phyloP scores from a whole-genome alignment of 2,888 invertebrate species.

The Eupithecia vulgata region DNA sequence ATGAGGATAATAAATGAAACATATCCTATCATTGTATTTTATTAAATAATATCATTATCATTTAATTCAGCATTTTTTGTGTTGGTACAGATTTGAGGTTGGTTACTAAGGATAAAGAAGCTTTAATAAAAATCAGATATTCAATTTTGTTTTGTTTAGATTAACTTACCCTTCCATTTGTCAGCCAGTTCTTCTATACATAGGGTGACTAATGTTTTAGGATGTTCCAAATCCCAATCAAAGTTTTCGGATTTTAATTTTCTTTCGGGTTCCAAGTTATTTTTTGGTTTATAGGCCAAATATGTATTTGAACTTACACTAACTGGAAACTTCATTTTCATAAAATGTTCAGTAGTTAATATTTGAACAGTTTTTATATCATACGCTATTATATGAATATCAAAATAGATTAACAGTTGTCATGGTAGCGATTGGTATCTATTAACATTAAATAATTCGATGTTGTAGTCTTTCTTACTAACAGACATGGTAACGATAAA shows the following conservation, averaged over 20 bases:
- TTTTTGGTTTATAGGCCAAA: conserved; percentile 70
- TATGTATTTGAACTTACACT: conserved; percentile 72
- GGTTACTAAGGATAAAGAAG: not conserved
- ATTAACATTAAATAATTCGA: not conserved
- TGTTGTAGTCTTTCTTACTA: not conserved
- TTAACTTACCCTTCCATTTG: conserved; percentile 70
- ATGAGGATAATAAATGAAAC: too few species aligned
- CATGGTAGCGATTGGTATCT: not conserved
- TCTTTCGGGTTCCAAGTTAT: conserved; percentile 67
- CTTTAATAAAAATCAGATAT: not conserved
- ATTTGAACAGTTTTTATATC: not conserved
- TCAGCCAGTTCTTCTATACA: conserved; percentile 79
- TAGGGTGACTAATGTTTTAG: conserved; percentile 72
- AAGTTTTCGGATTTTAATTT: conserved; percentile 80
- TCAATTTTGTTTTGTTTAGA: not conserved
- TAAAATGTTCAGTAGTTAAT: not conserved
- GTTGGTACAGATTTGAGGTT: not conserved
- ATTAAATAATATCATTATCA: too few species aligned
- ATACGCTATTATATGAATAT: not conserved
- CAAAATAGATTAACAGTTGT: not conserved
- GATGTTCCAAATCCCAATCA: conserved; percentile 77
- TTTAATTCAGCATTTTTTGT: not conserved
- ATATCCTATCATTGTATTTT: too few species aligned
- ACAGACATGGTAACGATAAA: not conserved
- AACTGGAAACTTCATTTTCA: conserved; percentile 65